Evolutionary conservation across 2,797 vertebrate genomes (phyloP).

Genomic region (Cynopterus sphinx): DNA sequence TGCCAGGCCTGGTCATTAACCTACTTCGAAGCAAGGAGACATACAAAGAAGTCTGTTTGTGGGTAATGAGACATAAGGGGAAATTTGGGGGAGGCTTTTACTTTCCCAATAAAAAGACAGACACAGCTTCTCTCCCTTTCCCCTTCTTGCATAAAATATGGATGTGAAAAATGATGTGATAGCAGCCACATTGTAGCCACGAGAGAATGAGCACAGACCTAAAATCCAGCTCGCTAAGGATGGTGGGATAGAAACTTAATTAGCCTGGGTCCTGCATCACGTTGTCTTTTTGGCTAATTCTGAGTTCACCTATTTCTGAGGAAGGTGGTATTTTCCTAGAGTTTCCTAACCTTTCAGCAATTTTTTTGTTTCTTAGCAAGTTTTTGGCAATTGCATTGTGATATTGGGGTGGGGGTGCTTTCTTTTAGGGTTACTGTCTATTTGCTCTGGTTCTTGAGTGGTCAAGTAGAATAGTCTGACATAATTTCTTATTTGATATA

Average conservation of each 20-base stretch:
- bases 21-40: neutral
- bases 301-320: neutral
- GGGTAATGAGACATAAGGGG: neutral
- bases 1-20: neutral
- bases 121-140: neutral
- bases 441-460: neutral
- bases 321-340: neutral
- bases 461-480: neutral
- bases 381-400: neutral
- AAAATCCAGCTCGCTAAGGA: neutral
- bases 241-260: neutral
- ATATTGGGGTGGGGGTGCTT: neutral
- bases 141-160: neutral
- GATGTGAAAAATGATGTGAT: neutral
- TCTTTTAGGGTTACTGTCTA: neutral
- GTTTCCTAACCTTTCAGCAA: neutral
- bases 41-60: neutral
- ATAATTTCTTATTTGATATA: neutral
- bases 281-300: neutral
- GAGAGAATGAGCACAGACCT: neutral
- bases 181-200: neutral
- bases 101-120: neutral
- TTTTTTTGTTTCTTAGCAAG: neutral
- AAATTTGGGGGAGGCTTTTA: neutral
- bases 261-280: neutral